Evolutionary conservation across 2,797 vertebrate species (phyloP), one percentile per base, ranked within the genome.

Genomic region (Danio kyathit): DNA sequence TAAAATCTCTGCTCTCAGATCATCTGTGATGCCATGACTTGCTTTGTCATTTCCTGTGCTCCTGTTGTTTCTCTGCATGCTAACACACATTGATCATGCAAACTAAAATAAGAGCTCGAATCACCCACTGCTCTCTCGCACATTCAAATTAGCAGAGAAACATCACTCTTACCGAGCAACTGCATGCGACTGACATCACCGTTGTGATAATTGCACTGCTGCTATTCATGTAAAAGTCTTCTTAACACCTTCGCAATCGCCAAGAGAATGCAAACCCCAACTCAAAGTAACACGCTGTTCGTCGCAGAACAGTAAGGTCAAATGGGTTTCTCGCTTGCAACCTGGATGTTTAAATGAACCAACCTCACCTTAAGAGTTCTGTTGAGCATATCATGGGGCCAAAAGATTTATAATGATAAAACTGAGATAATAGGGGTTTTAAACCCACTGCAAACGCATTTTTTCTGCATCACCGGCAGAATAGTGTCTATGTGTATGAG

Each of bases 161-260:
- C 29, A 44, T 65, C 29, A 1, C 52, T 81, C 70, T 81, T 60
- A 54, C 54, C 7, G 43, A 75, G 38, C 46, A 43, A 64, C 40
- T 49, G 51, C 19, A 13, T 63, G 49, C 54, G 17, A 12, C 29
- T 52, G 66, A 69, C 64, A 80, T 79, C 48, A 14, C 46, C 41
- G 11, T 44, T 8, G 44, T 54, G 72, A 81, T 83, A 79, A 76
- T 79, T 72, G 73, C 56, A 80, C 46, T 67, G 56, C 56, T 87
- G 81, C 74, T 84, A 77, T 82, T 83, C 72, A 79, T 84, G 77
- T 78, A 72, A 84, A 86, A 83, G 76, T 65, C 85, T 84, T 86
- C 83, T 85, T 83, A 82, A 65, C 86, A 78, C 79, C 86, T 74
- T 81, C 71, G 21, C 4, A 54, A 79, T 60, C 72, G 70, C 72